Base-by-base conservation (phyloP, 2,113 vertebrate genomes). In the Sander vitreus region DNA sequence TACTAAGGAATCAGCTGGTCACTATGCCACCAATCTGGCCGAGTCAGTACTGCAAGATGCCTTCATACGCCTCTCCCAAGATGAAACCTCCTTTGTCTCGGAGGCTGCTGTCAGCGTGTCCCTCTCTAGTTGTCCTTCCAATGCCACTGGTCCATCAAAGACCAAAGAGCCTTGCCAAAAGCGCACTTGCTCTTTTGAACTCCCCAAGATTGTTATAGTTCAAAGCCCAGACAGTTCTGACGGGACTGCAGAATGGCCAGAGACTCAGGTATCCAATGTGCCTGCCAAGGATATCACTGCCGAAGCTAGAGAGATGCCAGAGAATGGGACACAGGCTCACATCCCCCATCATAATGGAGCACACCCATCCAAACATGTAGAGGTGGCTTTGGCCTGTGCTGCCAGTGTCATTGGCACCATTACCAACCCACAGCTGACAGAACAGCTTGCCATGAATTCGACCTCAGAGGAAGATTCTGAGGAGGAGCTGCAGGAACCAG, bases 1-100 rank as follows among this genome's bases (percentile, higher is more conserved):
- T n/a, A 84, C 80, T 48, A 93, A 94, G 0, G 91, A 84, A 0
- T 95, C 96, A 13, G 94, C 97, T 0, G 97, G 97, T 47, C 93
- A 98, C 81, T 99, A 97, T 0, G 98, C 98, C 80, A 97, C 95
- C 54, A 99, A 97, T 89, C 89, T 99, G 70, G 97, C 97, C 8
- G 97, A 99, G 90, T 97, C 97, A 0, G 98, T 99, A 51, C 93
- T 99, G 4, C 98, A 99, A 85, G 98, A 99, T 67, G 97, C 97
- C 1, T 99, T 99, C 88, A 98, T 98, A 87, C 95, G 96, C 53
- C 93, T 99, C 48, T 98, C 97, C 81, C 97, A 97, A 80, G 95
- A 97, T 58, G 97, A 97, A 71, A 88, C 94, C 3, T 80, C 93
- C 50, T 96, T 94, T n/a, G 89, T 94, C 5, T 93, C 96, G 16